These are phyloP conservation scores for Formica selysi DNA, from an alignment of 1,140 invertebrate genomes.

Conservation along the genomic window DNA sequence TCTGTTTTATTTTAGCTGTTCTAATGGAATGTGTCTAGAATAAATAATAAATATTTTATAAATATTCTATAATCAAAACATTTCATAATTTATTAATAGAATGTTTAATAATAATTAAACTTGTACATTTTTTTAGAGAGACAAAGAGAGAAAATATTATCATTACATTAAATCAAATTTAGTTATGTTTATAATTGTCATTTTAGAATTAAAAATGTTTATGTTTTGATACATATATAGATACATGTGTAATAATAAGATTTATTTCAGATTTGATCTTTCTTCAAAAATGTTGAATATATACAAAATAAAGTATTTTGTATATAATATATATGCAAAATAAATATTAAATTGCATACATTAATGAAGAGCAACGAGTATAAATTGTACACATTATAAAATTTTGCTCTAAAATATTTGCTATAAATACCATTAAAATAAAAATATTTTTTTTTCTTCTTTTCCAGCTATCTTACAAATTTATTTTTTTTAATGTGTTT, in stretches of 20 bases:
- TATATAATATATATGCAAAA: too few species aligned
- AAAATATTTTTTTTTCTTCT: too few species aligned
- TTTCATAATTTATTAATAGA: background rate
- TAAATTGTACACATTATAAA: too few species aligned
- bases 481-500: background rate
- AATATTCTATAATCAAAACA: background rate
- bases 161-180: too few species aligned
- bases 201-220: slow-evolving; percentile 1
- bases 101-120: background rate
- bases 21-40: background rate
- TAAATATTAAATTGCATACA: too few species aligned
- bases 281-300: background rate
- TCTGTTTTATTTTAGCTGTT: too few species aligned
- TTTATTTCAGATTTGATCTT: background rate
- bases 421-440: too few species aligned
- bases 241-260: background rate
- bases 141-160: too few species aligned
- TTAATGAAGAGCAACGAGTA: too few species aligned
- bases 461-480: too few species aligned
- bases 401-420: too few species aligned
- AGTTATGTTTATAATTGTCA: background rate
- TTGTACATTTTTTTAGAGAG: too few species aligned
- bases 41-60: slow-evolving; percentile 16
- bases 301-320: background rate
- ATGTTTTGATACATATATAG: background rate